Conservation (phyloP, 1,140 invertebrate genomes). For the Pararge aegeria region DNA sequence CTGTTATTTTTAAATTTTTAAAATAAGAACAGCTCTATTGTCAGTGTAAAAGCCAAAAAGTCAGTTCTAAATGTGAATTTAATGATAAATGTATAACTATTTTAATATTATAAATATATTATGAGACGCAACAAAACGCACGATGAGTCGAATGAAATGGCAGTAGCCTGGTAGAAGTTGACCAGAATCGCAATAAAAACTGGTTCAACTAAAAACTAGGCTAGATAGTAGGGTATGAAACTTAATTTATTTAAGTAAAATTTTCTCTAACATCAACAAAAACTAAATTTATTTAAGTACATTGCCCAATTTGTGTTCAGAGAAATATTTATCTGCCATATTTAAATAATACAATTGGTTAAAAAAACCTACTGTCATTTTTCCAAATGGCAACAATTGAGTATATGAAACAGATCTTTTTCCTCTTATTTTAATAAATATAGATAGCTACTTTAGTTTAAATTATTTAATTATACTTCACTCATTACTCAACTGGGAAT, state of each 20-base stretch:
- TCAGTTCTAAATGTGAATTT: no score
- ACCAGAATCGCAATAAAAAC: no score
- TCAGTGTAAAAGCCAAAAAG: no score
- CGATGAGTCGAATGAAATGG: no score
- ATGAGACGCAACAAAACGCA: no score
- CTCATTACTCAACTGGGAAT: conserved; percentile 22
- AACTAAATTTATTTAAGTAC: conserved; percentile 3
- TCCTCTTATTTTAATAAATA: neutral
- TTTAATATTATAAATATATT: no score
- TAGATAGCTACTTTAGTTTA: neutral
- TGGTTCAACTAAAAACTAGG: no score
- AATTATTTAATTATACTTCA: conserved; percentile 1
- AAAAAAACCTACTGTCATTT: neutral
- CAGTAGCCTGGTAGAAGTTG: no score
- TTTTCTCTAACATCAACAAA: neutral
- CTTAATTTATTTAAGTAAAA: neutral
- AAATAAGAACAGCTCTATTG: no score
- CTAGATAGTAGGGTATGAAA: no score
- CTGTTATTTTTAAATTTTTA: no score
- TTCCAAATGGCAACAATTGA: neutral
- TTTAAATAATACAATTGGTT: neutral
- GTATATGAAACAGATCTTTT: neutral
- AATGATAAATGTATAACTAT: no score
- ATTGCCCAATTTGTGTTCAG: neutral
- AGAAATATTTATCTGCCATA: neutral